Evolutionary conservation across 2,888 invertebrate genomes (phyloP), one percentile per base, ranked within the genome.

Genomic region (Myathropa florea): DNA sequence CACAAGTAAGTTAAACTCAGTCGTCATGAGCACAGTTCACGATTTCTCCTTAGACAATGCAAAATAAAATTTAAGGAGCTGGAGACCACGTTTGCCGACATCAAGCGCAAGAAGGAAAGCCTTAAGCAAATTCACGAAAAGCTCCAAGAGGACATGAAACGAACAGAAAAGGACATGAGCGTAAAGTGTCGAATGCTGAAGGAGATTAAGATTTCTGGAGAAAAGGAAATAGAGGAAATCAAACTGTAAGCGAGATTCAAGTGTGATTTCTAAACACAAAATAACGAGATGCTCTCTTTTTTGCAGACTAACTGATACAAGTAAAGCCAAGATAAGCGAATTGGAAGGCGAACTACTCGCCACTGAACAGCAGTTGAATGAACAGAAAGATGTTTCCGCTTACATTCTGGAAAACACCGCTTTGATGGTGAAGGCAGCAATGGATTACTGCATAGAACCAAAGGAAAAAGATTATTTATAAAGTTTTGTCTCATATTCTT

Each of bases 391-490:
- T n/a, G 80, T 89, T 12, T 64, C 84, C 0, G 36, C 78, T 2
- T 89, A 88, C 60, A 80, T 90, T 10, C 24, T 71, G 7, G 85
- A 89, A 28, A 88, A 65, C 24, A 77, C 89, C 6, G 23, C 71
- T 7, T n/a, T 30, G 30, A 53, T 85, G 6, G 76, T 85, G 9
- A 67, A 76, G 18, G 84, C 73, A 3, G 77, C 81, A 4, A 28
- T 72, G n/a, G 63, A 57, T 2, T 72, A 64, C 18, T 81, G 67
- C 14, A 12, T 55, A 10, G 63, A 63, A 23, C 33, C 57, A 4
- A 72, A 53, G 24, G 3, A 46, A 3, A 60, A 46, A 7, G 33
- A 33, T 9, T 59, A 28, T 7, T 21, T 18, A 4, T 60, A 46
- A 71, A 46, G 21, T 14, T 3, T 12, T 39, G 21, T 28, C 33